These are phyloP conservation scores for Tautogolabrus adspersus DNA, from an alignment of 2,113 vertebrate species.

Conservation along the genomic window DNA sequence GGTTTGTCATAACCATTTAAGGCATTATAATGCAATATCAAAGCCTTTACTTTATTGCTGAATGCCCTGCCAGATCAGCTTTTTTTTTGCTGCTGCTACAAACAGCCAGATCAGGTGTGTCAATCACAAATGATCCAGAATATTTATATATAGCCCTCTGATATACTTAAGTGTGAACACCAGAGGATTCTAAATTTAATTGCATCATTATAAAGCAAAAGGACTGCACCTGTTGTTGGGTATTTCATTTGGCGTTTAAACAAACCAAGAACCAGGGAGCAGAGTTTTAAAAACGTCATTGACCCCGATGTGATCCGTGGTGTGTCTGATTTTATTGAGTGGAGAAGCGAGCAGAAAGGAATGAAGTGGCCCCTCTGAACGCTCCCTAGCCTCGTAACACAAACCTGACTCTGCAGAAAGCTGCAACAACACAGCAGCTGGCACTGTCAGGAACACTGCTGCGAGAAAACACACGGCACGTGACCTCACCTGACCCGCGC, in stretches of 20 bases:
- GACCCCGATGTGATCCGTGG: slow-evolving; percentile 32
- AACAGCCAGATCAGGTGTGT: neutral
- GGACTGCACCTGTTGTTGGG: neutral
- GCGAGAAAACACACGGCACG: slow-evolving; percentile 54
- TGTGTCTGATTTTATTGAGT: slow-evolving; percentile 35
- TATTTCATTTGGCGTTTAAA: slow-evolving; percentile 30
- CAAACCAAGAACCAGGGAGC: slow-evolving; percentile 23
- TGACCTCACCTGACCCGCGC: slow-evolving; percentile 63
- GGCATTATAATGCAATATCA: too few species aligned
- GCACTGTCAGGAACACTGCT: slow-evolving; percentile 49
- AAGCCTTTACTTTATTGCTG: too few species aligned
- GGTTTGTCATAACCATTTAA: too few species aligned
- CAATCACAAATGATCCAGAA: neutral
- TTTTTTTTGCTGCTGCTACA: too few species aligned
- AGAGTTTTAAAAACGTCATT: slow-evolving; percentile 22
- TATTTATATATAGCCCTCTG: slow-evolving; percentile 5
- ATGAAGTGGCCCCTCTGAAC: slow-evolving; percentile 45
- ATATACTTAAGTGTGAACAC: slow-evolving; percentile 1
- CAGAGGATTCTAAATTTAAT: slow-evolving; percentile 6
- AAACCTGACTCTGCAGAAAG: slow-evolving; percentile 67
- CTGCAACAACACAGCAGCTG: slow-evolving; percentile 56
- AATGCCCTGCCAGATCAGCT: too few species aligned
- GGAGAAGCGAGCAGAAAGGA: slow-evolving; percentile 42
- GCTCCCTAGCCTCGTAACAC: slow-evolving; percentile 48
- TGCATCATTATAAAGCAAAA: slow-evolving; percentile 15